Percentiles rank a stretch among this genome's conserved stretches.
phyloP scores from a whole-genome alignment of 2,888 invertebrate species.

The Allolobophora icterica region DNA sequence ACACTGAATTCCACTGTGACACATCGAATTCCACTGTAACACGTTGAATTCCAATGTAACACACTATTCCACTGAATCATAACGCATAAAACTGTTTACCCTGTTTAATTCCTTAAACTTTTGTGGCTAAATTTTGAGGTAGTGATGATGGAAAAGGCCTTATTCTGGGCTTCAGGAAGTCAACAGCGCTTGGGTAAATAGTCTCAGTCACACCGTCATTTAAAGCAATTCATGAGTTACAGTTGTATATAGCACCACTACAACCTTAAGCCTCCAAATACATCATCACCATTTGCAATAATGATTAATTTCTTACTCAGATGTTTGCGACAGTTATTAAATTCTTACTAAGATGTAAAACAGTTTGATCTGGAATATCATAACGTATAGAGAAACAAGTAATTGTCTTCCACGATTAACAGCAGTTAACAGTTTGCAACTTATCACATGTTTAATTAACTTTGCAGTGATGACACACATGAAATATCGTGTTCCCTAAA shows the following conservation, averaged over 20 bases:
- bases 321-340: neutral
- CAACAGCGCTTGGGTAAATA: conserved; percentile 14
- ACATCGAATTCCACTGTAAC: no score
- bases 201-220: neutral
- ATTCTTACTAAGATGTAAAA: neutral
- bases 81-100: neutral
- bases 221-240: neutral
- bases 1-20: no score
- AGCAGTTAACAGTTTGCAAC: conserved; percentile 4
- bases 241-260: conserved; percentile 4
- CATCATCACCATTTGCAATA: conserved; percentile 17
- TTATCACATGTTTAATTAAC: neutral
- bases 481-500: conserved; percentile 3
- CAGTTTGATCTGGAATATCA: conserved; percentile 32
- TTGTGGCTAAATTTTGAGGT: neutral
- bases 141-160: neutral
- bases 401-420: conserved; percentile 25
- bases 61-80: neutral
- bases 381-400: neutral
- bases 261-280: neutral
- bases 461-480: neutral
- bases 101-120: neutral
- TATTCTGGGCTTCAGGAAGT: neutral
- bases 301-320: neutral
- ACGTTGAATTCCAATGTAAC: no score